A percentile compares a stretch with the other conserved stretches of the same genome.
These are phyloP conservation scores for Drosophila sp. DNA, from an alignment of 1,140 invertebrate species.

Conservation along the genomic window DNA sequence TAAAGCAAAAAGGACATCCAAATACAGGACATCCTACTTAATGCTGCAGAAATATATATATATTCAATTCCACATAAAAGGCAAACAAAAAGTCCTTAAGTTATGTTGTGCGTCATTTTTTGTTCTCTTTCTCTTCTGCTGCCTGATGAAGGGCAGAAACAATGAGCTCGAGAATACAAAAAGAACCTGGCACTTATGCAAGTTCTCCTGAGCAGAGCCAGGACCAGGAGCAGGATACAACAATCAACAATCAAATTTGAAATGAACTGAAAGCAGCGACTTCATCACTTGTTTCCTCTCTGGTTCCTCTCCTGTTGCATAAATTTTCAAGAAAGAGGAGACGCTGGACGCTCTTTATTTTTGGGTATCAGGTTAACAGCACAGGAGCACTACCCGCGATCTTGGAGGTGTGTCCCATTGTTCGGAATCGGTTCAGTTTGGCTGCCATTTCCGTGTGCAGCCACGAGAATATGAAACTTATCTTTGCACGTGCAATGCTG, in stretches of 20 bases:
- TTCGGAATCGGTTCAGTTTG: constrained; percentile 14
- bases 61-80: constrained; percentile 71
- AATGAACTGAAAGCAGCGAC: constrained; percentile 81
- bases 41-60: constrained; percentile 15
- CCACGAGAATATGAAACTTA: constrained; percentile 69
- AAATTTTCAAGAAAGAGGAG: constrained; percentile 66
- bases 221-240: constrained; percentile 49
- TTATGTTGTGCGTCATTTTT: constrained; percentile 75
- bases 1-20: constrained; percentile 37
- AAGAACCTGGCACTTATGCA: constrained; percentile 68
- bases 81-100: constrained; percentile 83
- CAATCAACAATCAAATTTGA: constrained; percentile 67
- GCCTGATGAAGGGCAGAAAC: constrained; percentile 55
- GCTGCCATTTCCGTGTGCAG: constrained; percentile 63
- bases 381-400: constrained; percentile 30
- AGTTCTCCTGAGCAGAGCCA: constrained; percentile 25
- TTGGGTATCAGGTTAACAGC: constrained; percentile 71
- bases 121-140: background rate
- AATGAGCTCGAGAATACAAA: constrained; percentile 47
- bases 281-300: constrained; percentile 82
- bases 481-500: constrained; percentile 77
- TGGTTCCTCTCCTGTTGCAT: constrained; percentile 68
- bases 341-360: constrained; percentile 28
- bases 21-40: constrained; percentile 78
- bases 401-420: constrained; percentile 78